These are phyloP conservation scores for Eurystomus gularis DNA, from an alignment of 2,113 vertebrate genomes.

Conservation along the genomic window DNA sequence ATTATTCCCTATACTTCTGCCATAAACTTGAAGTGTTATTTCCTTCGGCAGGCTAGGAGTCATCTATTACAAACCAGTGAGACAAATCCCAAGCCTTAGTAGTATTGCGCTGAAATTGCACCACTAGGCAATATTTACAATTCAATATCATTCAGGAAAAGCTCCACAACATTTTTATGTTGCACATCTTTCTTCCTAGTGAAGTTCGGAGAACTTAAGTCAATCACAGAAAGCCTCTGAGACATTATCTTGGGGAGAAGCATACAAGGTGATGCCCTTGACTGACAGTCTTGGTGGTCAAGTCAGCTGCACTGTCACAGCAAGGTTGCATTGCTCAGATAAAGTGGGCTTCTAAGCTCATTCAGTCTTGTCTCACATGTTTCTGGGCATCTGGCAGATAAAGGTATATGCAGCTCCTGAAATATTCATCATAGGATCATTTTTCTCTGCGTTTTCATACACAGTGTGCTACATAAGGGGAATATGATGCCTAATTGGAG, in stretches of 20 bases:
- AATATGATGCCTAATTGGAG: not conserved
- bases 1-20: not conserved
- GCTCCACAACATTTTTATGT: not conserved
- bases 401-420: not conserved
- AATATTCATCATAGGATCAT: not conserved
- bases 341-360: not conserved
- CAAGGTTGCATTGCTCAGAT: not conserved
- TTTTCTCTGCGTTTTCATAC: not conserved
- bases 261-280: not conserved
- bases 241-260: not conserved
- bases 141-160: not conserved
- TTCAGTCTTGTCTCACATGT: not conserved
- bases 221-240: not conserved
- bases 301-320: not conserved
- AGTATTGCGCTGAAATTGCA: not conserved
- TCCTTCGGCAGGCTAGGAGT: not conserved
- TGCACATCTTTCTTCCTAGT: not conserved
- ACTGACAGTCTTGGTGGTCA: not conserved
- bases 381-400: fast-evolving
- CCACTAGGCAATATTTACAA: not conserved
- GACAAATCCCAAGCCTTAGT: not conserved
- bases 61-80: not conserved
- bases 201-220: not conserved
- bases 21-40: not conserved
- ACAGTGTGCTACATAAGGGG: not conserved